These are phyloP conservation scores for Zaprionus lachaisei DNA, from an alignment of 1,140 invertebrate genomes.

Conservation along the genomic window DNA sequence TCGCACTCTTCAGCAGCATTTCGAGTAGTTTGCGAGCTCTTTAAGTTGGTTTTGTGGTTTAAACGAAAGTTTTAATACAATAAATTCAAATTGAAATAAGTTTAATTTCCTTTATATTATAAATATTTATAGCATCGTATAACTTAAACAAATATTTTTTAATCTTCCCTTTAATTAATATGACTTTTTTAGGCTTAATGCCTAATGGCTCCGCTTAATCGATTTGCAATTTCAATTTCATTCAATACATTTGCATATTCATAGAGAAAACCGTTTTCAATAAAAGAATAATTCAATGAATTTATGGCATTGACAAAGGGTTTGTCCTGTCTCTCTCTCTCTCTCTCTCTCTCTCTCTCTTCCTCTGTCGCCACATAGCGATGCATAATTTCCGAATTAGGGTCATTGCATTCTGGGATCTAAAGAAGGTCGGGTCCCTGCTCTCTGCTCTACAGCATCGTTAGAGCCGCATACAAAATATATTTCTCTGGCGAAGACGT, in stretches of 20 bases:
- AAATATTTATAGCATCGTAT: neutral
- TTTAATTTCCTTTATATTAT: neutral
- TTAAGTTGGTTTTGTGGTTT: neutral
- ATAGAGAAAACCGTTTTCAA: neutral
- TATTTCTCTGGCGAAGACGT: slow-evolving; percentile 50
- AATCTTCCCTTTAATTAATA: neutral
- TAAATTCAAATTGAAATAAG: neutral
- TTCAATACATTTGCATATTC: slow-evolving; percentile 5
- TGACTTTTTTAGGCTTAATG: neutral
- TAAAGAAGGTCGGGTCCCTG: slow-evolving; percentile 24
- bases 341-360: slow-evolving; percentile 11
- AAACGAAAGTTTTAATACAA: neutral
- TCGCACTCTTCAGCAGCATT: neutral
- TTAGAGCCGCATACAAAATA: slow-evolving; percentile 31
- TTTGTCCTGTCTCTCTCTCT: neutral
- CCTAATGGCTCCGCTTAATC: neutral
- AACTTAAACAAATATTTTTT: neutral
- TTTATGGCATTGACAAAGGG: slow-evolving; percentile 15
- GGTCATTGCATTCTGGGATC: slow-evolving; percentile 58
- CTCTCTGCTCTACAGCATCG: slow-evolving; percentile 8
- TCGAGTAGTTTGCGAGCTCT: neutral
- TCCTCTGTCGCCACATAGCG: slow-evolving; percentile 29
- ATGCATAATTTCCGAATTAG: slow-evolving; percentile 63
- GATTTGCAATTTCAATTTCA: slow-evolving; percentile 10
- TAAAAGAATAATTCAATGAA: slow-evolving; percentile 16